phyloP scores from a whole-genome alignment of 2,113 vertebrate genomes.

The Psilopogon haemacephalus region DNA sequence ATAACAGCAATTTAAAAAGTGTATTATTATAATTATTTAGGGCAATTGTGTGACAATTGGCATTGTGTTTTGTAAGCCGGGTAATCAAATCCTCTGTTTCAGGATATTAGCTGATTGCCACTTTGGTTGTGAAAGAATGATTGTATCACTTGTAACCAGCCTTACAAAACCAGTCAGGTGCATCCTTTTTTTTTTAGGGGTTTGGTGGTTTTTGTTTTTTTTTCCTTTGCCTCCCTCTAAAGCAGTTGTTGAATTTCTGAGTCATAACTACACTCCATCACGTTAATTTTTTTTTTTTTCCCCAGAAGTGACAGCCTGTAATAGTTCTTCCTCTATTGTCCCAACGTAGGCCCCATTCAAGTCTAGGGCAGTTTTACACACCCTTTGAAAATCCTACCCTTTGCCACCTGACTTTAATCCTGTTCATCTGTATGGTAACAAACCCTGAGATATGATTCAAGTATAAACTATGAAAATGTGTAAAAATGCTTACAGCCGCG shows the following conservation, averaged over 20 bases:
- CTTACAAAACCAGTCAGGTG: conserved; percentile 19
- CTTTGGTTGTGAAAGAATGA: conserved; percentile 4
- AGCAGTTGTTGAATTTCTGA: neutral
- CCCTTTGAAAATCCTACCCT: neutral
- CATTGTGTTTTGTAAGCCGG: neutral
- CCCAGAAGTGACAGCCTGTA: conserved; percentile 1
- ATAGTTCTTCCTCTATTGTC: neutral
- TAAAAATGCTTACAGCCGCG: conserved; percentile 18
- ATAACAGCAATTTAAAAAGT: neutral
- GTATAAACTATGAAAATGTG: neutral
- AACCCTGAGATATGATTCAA: neutral
- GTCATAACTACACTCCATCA: neutral
- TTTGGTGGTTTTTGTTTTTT: neutral
- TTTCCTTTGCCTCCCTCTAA: neutral
- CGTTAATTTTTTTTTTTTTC: neutral
- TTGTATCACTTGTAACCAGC: neutral
- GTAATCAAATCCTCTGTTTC: conserved; percentile 12
- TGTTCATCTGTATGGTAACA: neutral
- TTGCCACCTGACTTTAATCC: neutral
- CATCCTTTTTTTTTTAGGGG: neutral
- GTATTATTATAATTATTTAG: neutral
- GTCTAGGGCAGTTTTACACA: neutral
- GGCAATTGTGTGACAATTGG: neutral
- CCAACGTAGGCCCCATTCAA: neutral
- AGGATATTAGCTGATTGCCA: neutral